Percentiles rank a stretch among this genome's conserved stretches.
Evolutionary conservation across 2,113 vertebrate species (phyloP).

Genomic region (Cathartes aura): DNA sequence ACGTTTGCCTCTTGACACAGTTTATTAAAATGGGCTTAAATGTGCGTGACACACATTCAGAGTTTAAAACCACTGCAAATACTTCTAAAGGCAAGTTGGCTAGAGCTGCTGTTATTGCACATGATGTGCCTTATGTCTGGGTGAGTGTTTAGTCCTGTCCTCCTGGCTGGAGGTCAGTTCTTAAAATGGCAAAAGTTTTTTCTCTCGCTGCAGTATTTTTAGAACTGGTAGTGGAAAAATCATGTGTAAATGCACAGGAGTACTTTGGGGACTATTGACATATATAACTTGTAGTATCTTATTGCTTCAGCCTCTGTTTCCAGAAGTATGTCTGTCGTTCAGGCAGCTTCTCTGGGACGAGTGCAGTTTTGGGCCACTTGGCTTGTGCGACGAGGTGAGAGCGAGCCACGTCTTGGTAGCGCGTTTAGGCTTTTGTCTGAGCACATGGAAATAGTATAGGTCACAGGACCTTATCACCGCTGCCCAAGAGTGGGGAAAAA

Average conservation of each 20-base stretch:
- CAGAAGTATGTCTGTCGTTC: rapidly evolving
- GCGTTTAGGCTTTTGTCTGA: background rate
- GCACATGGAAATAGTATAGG: background rate
- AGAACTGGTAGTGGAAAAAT: background rate
- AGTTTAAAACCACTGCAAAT: background rate
- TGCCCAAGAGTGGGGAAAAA: background rate
- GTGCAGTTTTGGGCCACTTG: background rate
- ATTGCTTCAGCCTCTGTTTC: background rate
- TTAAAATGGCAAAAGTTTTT: background rate
- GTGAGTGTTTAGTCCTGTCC: background rate
- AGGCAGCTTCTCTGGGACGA: background rate
- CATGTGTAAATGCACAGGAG: background rate
- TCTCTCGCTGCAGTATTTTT: background rate
- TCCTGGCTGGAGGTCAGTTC: constrained; percentile 6
- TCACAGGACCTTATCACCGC: rapidly evolving
- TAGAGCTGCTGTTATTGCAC: rapidly evolving
- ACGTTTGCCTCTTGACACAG: background rate
- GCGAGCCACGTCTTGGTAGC: background rate
- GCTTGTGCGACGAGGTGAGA: rapidly evolving
- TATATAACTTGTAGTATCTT: background rate
- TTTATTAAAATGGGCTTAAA: background rate
- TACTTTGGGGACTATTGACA: background rate
- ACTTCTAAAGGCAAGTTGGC: background rate
- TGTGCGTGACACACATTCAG: background rate
- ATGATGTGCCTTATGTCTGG: background rate